Evolutionary conservation across 2,797 vertebrate species (phyloP).

Genomic region (Perodicticus potto): DNA sequence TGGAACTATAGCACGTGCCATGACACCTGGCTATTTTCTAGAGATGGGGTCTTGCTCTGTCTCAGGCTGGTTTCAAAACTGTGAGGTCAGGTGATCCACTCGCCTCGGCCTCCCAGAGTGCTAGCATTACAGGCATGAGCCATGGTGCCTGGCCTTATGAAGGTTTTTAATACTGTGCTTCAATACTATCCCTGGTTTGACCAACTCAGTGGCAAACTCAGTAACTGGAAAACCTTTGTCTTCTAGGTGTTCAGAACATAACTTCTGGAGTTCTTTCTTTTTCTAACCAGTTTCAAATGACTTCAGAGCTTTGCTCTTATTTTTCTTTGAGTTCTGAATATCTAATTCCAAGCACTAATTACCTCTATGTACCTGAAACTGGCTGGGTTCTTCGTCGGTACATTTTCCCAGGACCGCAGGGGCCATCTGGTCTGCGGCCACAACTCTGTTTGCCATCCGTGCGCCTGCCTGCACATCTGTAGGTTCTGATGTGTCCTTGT

Average conservation of each 20-base stretch:
- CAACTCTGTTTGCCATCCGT: constrained; percentile 2
- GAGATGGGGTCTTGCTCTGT: too few species aligned
- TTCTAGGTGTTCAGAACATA: neutral
- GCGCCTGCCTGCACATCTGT: constrained; percentile 58
- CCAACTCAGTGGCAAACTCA: too few species aligned
- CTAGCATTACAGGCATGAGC: too few species aligned
- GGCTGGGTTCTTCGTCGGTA: neutral
- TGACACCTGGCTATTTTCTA: too few species aligned
- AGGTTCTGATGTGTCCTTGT: constrained; percentile 44
- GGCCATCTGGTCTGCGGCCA: constrained; percentile 10
- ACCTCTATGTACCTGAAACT: neutral
- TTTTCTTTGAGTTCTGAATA: constrained; percentile 5
- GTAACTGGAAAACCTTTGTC: constrained; percentile 1
- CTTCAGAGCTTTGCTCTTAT: neutral
- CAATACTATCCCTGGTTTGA: neutral
- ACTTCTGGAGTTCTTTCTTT: neutral
- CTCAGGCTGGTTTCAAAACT: too few species aligned
- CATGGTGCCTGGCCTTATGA: too few species aligned
- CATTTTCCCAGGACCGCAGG: neutral
- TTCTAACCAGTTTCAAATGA: constrained; percentile 16
- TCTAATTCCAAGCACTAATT: constrained; percentile 18
- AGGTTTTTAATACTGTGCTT: neutral
- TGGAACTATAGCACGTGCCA: too few species aligned
- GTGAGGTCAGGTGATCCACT: too few species aligned
- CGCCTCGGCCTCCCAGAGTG: too few species aligned